A percentile compares a stretch with the other conserved stretches of the same genome.
Conservation (phyloP, 2,888 invertebrate species). For the Drosophila siamana region DNA sequence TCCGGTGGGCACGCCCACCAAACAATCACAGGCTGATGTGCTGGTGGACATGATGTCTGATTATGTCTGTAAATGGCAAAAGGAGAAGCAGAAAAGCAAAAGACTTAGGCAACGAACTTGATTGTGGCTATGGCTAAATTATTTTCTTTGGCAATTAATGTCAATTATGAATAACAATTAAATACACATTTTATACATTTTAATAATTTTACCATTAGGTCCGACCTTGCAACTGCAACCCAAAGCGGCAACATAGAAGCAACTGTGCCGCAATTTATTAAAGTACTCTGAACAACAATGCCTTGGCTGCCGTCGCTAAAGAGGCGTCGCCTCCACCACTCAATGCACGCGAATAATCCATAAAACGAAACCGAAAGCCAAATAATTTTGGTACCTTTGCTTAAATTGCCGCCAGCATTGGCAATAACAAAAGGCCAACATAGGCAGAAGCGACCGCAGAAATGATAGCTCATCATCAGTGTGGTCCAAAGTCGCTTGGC, state of each 20-base stretch:
- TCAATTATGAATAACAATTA: slow-evolving; percentile 53
- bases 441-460: slow-evolving; percentile 46
- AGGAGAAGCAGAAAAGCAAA: slow-evolving; percentile 38
- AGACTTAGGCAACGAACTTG: slow-evolving; percentile 61
- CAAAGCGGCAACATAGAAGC: slow-evolving; percentile 17
- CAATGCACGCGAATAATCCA: slow-evolving; percentile 48
- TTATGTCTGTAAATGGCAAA: slow-evolving; percentile 21
- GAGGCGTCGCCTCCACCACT: slow-evolving; percentile 46
- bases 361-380: slow-evolving; percentile 51
- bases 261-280: slow-evolving; percentile 50
- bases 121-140: slow-evolving; percentile 13
- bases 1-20: slow-evolving; percentile 91
- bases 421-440: slow-evolving; percentile 69
- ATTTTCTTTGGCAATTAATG: slow-evolving; percentile 28
- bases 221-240: slow-evolving; percentile 60
- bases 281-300: slow-evolving; percentile 63
- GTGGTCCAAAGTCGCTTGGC: slow-evolving; percentile 39
- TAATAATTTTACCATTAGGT: slow-evolving; percentile 21
- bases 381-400: slow-evolving; percentile 51
- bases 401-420: slow-evolving; percentile 64
- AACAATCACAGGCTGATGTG: slow-evolving; percentile 90
- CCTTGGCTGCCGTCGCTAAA: slow-evolving; percentile 46
- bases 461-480: slow-evolving; percentile 76
- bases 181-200: slow-evolving; percentile 33
- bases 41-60: slow-evolving; percentile 60